A percentile compares a stretch with the other conserved stretches of the same genome.
Evolutionary conservation across 2,113 vertebrate genomes (phyloP).

Genomic region (Phyllostomus hastatus): DNA sequence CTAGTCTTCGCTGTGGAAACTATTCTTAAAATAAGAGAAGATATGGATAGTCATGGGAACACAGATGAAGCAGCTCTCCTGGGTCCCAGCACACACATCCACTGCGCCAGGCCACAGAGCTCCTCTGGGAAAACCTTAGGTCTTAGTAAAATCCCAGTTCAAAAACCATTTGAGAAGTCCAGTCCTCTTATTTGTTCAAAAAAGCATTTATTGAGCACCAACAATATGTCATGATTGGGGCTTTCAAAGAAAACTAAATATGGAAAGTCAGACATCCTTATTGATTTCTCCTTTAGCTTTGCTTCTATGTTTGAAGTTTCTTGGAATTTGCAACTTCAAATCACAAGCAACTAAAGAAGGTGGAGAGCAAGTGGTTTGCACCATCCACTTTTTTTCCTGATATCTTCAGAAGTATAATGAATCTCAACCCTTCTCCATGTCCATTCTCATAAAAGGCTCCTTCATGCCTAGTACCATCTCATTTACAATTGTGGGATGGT

Average conservation of each 20-base stretch:
- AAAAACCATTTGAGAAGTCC: neutral
- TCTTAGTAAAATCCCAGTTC: neutral
- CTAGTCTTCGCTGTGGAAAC: neutral
- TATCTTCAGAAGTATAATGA: neutral
- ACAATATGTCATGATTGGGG: neutral
- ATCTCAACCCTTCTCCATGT: fast-evolving
- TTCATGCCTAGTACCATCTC: neutral
- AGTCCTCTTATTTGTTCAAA: neutral
- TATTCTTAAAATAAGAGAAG: neutral
- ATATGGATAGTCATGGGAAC: neutral
- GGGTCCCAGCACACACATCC: neutral
- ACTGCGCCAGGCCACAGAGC: fast-evolving
- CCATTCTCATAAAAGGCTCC: neutral
- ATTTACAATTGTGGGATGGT: neutral
- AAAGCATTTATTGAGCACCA: neutral
- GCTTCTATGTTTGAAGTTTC: neutral
- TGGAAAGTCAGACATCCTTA: neutral
- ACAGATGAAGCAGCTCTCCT: neutral
- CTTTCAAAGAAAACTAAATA: neutral
- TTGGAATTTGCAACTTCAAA: neutral
- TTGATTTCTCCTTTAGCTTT: neutral
- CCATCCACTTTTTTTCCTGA: neutral
- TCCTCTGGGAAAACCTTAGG: neutral
- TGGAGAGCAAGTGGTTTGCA: too few relatives aligned
- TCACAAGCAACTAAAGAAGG: too few relatives aligned